A percentile compares a stretch with the other conserved stretches of the same genome.
These are phyloP conservation scores for Potamarius usumacintae DNA, from an alignment of 2,113 vertebrate genomes.

Conservation along the genomic window DNA sequence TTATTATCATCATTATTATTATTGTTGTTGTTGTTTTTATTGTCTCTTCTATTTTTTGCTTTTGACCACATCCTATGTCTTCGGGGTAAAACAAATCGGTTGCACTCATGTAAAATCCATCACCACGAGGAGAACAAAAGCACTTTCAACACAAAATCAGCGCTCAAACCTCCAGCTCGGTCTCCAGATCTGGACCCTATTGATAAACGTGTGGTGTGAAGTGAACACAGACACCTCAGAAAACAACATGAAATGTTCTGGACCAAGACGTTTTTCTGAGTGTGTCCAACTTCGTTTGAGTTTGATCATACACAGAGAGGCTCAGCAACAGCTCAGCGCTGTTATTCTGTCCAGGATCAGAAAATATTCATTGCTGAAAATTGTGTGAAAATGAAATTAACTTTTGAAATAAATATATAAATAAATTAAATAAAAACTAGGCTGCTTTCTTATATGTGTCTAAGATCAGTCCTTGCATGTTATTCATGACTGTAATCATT, in stretches of 20 bases:
- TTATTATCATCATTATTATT: background rate
- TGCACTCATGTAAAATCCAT: background rate
- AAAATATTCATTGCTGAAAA: background rate
- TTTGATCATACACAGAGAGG: background rate
- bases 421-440: background rate
- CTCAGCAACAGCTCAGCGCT: background rate
- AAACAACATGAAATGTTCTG: background rate
- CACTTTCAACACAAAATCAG: background rate
- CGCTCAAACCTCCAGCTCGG: background rate
- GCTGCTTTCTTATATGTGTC: background rate
- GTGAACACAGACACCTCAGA: no score
- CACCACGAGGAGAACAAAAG: background rate
- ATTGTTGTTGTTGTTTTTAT: background rate
- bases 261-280: background rate
- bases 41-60: background rate
- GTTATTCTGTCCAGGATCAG: background rate
- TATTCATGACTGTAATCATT: background rate
- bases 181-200: background rate
- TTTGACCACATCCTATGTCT: background rate
- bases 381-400: no score
- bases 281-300: background rate
- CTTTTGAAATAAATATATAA: background rate
- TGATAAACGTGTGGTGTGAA: no score
- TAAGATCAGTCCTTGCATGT: background rate
- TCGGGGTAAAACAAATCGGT: background rate